Evolutionary conservation across 2,888 invertebrate species (phyloP).

Genomic region (Dolichomitus sp.): DNA sequence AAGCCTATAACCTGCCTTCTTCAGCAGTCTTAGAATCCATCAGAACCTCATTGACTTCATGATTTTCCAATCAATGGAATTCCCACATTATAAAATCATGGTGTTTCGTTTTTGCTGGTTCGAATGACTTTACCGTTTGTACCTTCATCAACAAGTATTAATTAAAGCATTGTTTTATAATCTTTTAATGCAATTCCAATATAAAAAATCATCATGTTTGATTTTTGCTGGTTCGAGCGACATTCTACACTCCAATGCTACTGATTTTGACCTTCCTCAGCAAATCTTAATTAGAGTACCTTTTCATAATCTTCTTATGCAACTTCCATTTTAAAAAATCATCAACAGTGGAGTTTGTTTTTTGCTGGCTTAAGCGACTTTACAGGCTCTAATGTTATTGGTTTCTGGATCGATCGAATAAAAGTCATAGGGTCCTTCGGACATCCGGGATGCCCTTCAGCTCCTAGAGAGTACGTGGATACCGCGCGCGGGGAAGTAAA

Average conservation of each 20-base stretch:
- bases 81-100: not conserved
- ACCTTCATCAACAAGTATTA: too few relatives aligned
- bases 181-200: not conserved
- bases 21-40: not conserved
- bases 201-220: too few relatives aligned
- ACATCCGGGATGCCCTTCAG: conserved; percentile 12
- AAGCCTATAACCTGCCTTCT: not conserved
- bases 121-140: too few relatives aligned
- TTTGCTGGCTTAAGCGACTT: not conserved
- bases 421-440: not conserved
- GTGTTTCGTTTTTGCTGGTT: too few relatives aligned
- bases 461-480: not conserved
- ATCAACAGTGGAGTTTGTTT: not conserved
- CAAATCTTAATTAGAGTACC: too few relatives aligned
- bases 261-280: too few relatives aligned
- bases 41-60: conserved; percentile 14
- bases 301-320: too few relatives aligned
- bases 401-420: not conserved
- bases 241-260: too few relatives aligned
- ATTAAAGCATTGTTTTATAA: too few relatives aligned
- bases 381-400: not conserved
- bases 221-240: too few relatives aligned
- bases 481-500: conserved; percentile 40
- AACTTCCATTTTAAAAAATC: too few relatives aligned
- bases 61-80: not conserved